Evolutionary conservation across 2,113 vertebrate species (phyloP).

Genomic region (Prolemur simus): DNA sequence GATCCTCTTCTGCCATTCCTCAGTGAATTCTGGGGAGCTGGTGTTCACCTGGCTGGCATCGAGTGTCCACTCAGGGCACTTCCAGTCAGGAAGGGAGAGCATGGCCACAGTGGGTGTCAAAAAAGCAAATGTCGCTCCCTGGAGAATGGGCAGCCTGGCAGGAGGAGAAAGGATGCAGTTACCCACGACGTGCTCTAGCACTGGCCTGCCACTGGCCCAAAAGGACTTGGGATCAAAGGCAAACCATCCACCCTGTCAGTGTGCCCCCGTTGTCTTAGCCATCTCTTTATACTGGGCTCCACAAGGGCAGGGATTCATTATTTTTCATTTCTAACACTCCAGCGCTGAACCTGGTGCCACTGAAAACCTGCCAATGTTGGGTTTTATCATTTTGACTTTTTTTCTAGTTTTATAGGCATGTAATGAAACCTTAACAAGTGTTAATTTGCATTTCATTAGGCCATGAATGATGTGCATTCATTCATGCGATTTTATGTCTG

Average conservation of each 20-base stretch:
- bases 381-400: neutral
- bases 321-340: neutral
- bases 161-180: neutral
- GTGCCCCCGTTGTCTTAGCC: neutral
- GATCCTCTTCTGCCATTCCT: slow-evolving; percentile 95
- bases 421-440: neutral
- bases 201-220: neutral
- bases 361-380: neutral
- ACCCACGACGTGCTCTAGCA: neutral
- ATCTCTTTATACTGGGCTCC: neutral
- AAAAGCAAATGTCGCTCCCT: slow-evolving; percentile 94
- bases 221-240: no score
- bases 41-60: slow-evolving; percentile 90
- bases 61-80: slow-evolving; percentile 94
- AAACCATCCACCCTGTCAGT: fast-evolving
- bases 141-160: slow-evolving; percentile 94
- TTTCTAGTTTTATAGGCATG: neutral
- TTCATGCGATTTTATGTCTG: neutral
- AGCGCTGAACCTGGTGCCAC: neutral
- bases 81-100: slow-evolving; percentile 95
- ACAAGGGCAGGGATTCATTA: neutral
- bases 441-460: neutral
- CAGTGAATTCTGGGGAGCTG: slow-evolving; percentile 88
- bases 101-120: slow-evolving; percentile 93
- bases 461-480: neutral